Evolutionary conservation across 2,113 vertebrate species (phyloP).

Genomic region (Platycercus adscitus): DNA sequence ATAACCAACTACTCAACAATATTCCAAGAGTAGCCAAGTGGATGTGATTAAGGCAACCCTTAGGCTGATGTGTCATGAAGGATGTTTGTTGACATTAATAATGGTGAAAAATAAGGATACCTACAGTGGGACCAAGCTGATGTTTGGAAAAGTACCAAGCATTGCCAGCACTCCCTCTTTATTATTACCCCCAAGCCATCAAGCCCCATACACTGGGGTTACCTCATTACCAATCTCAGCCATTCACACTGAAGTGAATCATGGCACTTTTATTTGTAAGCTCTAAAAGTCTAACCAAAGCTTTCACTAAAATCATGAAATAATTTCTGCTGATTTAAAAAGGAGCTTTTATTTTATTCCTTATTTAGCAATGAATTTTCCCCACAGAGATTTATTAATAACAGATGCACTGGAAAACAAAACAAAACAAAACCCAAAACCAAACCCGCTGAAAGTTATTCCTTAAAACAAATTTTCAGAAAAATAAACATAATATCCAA

Average conservation of each 20-base stretch:
- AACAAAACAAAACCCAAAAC: background rate
- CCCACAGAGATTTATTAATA: constrained; percentile 35
- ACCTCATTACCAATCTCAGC: background rate
- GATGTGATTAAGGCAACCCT: background rate
- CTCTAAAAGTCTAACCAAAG: background rate
- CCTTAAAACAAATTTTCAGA: constrained; percentile 35
- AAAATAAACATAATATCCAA: constrained; percentile 42
- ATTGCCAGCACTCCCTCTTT: background rate
- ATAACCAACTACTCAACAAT: background rate
- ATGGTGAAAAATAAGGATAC: background rate
- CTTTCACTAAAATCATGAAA: background rate
- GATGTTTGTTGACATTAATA: background rate
- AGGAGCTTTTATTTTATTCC: constrained; percentile 11
- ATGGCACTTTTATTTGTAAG: background rate
- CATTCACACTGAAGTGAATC: background rate
- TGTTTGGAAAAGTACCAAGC: background rate
- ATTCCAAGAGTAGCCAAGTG: background rate
- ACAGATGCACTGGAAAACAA: background rate
- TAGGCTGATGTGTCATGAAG: background rate
- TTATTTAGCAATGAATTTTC: constrained; percentile 49
- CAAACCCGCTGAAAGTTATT: background rate
- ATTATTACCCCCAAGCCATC: background rate
- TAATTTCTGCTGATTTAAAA: constrained; percentile 7
- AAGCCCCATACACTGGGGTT: rapidly evolving
- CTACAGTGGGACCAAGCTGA: background rate